A percentile compares a stretch with the other conserved stretches of the same genome.
Evolutionary conservation across 35 echinoderm and acorn worm species (phyloP).

Genomic region (Heliocidaris tuberculata): DNA sequence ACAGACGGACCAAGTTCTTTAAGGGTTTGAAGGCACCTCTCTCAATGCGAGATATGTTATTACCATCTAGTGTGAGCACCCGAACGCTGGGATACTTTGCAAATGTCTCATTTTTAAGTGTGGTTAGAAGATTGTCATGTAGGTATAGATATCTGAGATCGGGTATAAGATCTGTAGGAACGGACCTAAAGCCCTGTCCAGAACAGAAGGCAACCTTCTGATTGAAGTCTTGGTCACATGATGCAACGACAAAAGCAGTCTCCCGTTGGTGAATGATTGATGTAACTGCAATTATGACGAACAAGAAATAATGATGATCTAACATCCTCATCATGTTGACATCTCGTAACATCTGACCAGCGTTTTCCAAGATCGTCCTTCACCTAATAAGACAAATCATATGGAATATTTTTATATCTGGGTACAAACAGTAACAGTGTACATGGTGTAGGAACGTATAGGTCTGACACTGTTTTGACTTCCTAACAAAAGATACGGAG

Average conservation of each 20-base stretch:
- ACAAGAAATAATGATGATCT: neutral
- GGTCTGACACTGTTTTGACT: neutral
- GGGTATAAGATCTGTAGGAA: neutral
- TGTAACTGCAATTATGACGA: neutral
- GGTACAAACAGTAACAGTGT: neutral
- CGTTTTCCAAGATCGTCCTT: neutral
- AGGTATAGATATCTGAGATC: neutral
- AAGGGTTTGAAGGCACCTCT: neutral
- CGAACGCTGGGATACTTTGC: neutral
- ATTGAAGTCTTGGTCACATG: neutral
- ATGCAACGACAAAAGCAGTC: neutral
- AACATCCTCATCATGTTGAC: neutral
- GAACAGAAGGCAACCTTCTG: neutral
- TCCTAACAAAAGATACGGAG: too few relatives aligned
- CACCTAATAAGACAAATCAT: neutral
- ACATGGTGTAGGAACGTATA: neutral
- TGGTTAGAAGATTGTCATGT: neutral
- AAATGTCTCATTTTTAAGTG: neutral
- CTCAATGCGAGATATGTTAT: neutral
- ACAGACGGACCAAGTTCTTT: neutral
- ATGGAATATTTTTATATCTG: neutral
- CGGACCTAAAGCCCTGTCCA: neutral
- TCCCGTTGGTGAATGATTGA: neutral
- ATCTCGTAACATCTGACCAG: neutral
- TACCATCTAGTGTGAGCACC: neutral